Evolutionary conservation across 2,888 invertebrate genomes (phyloP).

Genomic region (Furcula furcula): DNA sequence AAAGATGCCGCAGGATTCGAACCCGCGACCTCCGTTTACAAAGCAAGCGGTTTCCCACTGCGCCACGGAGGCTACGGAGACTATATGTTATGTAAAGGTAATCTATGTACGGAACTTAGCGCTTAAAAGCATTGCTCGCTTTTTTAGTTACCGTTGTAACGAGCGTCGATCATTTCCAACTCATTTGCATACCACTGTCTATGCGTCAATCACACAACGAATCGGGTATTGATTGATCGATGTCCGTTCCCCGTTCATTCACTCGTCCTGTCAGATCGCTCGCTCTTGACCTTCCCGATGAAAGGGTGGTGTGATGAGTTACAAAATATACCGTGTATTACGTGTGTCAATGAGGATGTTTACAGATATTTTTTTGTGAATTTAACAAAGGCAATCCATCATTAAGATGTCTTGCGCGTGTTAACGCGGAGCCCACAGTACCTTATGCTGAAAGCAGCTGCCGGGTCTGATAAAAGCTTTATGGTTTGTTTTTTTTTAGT

Average conservation of each 20-base stretch:
- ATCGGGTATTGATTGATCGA: constrained; percentile 65
- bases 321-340: constrained; percentile 20
- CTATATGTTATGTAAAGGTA: too few species aligned
- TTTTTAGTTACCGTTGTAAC: constrained; percentile 21
- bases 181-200: constrained; percentile 74
- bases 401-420: not conserved
- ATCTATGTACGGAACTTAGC: constrained; percentile 4
- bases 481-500: too few species aligned
- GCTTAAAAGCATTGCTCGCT: not conserved
- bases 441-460: too few species aligned
- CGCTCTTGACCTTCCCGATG: constrained; percentile 8
- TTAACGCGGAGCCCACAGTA: too few species aligned
- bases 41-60: too few species aligned
- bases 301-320: constrained; percentile 19
- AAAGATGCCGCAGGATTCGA: too few species aligned
- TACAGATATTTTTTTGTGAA: not conserved
- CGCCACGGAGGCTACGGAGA: too few species aligned
- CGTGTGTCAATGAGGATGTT: not conserved
- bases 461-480: too few species aligned
- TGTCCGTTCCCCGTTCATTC: constrained; percentile 57
- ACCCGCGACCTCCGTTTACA: too few species aligned
- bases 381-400: too few species aligned
- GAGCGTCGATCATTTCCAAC: constrained; percentile 37
- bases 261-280: constrained; percentile 21
- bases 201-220: constrained; percentile 72